These are phyloP conservation scores for Acromyrmex heyeri DNA, from an alignment of 1,140 invertebrate genomes.

Conservation along the genomic window DNA sequence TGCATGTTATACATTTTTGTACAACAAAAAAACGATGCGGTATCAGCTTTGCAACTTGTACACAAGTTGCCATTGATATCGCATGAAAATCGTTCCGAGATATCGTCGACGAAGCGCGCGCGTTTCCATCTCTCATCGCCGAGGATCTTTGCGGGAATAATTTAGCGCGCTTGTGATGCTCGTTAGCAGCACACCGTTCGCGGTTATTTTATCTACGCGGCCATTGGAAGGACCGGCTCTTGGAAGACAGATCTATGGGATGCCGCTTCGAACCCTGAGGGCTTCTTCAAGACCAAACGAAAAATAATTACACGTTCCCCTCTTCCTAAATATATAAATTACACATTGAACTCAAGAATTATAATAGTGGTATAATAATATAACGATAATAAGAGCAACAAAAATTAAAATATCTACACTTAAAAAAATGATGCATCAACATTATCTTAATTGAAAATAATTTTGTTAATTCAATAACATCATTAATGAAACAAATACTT, in stretches of 20 bases:
- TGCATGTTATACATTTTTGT: background rate
- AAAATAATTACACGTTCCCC: conserved; percentile 20
- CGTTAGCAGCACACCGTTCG: conserved; percentile 27
- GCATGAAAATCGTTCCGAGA: conserved; percentile 13
- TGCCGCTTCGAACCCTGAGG: background rate
- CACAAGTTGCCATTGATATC: background rate
- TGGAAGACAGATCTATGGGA: background rate
- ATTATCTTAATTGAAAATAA: too few species aligned
- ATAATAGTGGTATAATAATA: background rate
- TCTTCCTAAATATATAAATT: background rate
- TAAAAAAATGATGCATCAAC: too few species aligned
- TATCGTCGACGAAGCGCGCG: background rate
- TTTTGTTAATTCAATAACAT: too few species aligned
- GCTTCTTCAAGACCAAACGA: background rate
- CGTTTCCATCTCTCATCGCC: background rate
- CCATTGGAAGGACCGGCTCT: conserved; percentile 3
- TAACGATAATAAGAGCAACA: background rate
- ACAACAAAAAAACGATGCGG: background rate
- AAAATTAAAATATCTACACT: background rate
- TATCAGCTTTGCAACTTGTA: conserved; percentile 7
- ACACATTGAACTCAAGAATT: background rate
- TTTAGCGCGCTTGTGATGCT: conserved; percentile 29
- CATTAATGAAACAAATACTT: too few species aligned
- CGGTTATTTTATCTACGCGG: conserved; percentile 30
- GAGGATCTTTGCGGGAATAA: conserved; percentile 31